phyloP scores from a whole-genome alignment of 2,113 vertebrate species.

The Sylvilagus bachmani region DNA sequence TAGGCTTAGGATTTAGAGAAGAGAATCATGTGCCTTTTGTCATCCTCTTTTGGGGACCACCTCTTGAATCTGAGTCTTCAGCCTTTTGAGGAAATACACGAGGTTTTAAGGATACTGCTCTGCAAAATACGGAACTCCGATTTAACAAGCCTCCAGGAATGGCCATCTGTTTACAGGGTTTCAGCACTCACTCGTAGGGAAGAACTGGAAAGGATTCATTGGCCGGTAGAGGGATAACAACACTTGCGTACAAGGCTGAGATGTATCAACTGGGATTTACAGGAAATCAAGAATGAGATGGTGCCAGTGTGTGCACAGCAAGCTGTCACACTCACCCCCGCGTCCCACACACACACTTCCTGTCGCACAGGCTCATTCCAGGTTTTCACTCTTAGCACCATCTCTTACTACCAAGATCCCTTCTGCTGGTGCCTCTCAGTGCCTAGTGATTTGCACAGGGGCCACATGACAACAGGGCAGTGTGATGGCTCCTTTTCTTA shows the following conservation, averaged over 20 bases:
- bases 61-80: neutral
- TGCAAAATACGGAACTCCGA: neutral
- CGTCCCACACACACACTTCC: neutral
- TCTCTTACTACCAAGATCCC: neutral
- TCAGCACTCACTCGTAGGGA: neutral
- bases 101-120: constrained; percentile 10
- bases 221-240: neutral
- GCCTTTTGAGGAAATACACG: constrained; percentile 1
- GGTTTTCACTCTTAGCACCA: neutral
- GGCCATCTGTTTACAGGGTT: neutral
- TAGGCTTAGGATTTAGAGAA: neutral
- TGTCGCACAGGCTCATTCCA: neutral
- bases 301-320: neutral
- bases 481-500: neutral
- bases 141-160: neutral
- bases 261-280: neutral
- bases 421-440: neutral
- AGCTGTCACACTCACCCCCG: too few relatives aligned
- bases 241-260: neutral
- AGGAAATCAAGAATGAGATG: neutral
- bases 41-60: neutral
- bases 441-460: neutral
- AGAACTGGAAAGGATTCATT: neutral
- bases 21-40: neutral
- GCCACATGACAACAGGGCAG: neutral